phyloP scores from a whole-genome alignment of 1,140 invertebrate genomes.

The Danaus plexippus region DNA sequence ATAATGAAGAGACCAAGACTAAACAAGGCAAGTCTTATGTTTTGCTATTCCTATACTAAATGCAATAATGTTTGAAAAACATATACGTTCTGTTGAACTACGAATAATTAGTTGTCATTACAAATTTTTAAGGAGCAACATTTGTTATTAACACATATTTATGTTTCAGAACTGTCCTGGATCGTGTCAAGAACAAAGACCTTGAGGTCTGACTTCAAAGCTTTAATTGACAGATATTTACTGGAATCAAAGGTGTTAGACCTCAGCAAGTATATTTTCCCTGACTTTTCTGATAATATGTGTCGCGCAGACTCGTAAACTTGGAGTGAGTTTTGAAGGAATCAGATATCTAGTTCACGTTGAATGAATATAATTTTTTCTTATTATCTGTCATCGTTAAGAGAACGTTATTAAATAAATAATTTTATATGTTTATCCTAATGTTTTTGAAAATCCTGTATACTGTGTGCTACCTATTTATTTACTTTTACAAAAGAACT shows the following conservation, averaged over 20 bases:
- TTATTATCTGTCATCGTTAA: no score
- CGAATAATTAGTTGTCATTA: no score
- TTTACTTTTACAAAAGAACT: no score
- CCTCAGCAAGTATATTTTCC: conserved; percentile 7
- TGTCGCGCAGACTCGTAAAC: conserved; percentile 10
- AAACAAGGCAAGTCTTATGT: conserved; percentile 12
- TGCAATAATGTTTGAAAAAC: background rate
- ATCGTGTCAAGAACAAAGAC: conserved; percentile 25
- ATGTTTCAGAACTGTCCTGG: conserved; percentile 32
- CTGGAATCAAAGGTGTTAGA: conserved; percentile 11
- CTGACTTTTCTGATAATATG: conserved; percentile 5
- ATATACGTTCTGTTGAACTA: background rate
- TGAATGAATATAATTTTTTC: no score
- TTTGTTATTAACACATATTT: background rate
- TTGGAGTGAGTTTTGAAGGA: no score
- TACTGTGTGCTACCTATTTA: no score
- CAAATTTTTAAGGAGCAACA: no score
- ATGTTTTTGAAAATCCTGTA: no score
- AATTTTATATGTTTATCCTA: no score
- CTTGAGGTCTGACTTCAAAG: conserved; percentile 15
- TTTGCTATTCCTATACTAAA: background rate
- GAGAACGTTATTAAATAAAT: no score
- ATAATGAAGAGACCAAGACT: conserved; percentile 21
- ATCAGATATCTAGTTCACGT: no score
- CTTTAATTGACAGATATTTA: conserved; percentile 15